phyloP scores from a whole-genome alignment of 2,888 invertebrate genomes.

The Acanthosepion esculentum region DNA sequence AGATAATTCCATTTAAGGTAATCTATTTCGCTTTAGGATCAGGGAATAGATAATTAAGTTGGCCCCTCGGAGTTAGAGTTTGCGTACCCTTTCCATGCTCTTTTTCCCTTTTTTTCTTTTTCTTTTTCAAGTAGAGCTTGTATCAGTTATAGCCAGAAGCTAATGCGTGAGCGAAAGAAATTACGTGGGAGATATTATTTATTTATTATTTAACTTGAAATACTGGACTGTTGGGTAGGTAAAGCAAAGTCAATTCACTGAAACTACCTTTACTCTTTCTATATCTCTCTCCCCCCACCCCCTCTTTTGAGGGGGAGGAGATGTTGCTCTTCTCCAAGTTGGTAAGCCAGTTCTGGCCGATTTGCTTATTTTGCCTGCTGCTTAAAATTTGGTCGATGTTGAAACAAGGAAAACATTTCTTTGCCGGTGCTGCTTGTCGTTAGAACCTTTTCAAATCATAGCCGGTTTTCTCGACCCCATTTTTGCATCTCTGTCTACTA shows the following conservation, averaged over 20 bases:
- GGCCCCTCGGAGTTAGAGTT: background rate
- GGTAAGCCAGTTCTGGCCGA: background rate
- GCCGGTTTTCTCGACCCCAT: background rate
- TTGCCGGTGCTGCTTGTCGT: background rate
- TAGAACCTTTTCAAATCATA: background rate
- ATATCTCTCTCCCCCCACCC: fast-evolving
- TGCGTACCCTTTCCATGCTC: background rate
- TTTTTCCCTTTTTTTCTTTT: background rate
- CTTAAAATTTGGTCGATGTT: too few relatives aligned
- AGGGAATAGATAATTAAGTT: background rate
- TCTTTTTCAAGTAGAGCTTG: background rate
- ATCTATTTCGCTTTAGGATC: background rate
- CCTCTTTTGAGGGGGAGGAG: background rate
- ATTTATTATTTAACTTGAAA: background rate
- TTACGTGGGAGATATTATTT: background rate
- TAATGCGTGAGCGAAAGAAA: background rate
- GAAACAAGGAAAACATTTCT: background rate
- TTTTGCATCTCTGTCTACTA: background rate
- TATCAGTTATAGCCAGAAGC: too few relatives aligned
- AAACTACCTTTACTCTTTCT: background rate
- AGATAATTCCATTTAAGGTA: background rate
- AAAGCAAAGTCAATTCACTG: too few relatives aligned
- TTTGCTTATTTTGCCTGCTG: background rate
- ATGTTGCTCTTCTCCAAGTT: background rate
- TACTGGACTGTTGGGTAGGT: background rate